These are phyloP conservation scores for Idaea aversata DNA, from an alignment of 2,888 invertebrate genomes.

Conservation along the genomic window DNA sequence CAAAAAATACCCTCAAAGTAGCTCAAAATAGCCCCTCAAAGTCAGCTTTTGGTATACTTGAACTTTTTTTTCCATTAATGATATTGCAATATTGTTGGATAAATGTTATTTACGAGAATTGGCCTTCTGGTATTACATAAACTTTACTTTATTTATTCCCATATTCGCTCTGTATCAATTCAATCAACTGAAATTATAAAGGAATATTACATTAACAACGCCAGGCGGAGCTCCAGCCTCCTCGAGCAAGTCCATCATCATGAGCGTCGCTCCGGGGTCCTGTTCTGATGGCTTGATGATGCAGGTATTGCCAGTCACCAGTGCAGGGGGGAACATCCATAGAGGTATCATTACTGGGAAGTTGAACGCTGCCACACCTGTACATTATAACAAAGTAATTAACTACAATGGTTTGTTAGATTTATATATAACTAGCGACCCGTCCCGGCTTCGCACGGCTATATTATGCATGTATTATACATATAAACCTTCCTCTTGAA, in stretches of 20 bases:
- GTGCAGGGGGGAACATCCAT: conserved; percentile 94
- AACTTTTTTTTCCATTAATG: too few species aligned
- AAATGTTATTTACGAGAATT: too few species aligned
- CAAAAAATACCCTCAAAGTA: too few species aligned
- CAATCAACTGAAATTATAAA: not conserved
- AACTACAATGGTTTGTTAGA: not conserved
- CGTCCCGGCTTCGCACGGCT: not conserved
- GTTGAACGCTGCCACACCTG: conserved; percentile 98
- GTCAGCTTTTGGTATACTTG: too few species aligned
- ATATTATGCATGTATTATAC: too few species aligned
- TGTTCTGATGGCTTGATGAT: conserved; percentile 98
- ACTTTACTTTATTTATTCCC: not conserved
- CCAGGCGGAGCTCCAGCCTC: conserved; percentile 98
- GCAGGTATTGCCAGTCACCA: conserved; percentile 96
- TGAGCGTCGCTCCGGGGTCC: conserved; percentile 97
- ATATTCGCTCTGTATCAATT: not conserved
- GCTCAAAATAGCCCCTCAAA: too few species aligned
- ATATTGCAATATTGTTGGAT: too few species aligned
- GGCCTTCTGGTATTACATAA: too few species aligned
- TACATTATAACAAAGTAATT: not conserved
- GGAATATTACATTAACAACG: conserved; percentile 87
- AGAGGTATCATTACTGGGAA: conserved; percentile 99
- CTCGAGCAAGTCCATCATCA: conserved; percentile 94
- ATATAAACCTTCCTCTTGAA: too few species aligned
- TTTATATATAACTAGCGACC: not conserved